Conservation (phyloP, 2,797 vertebrate species). For the Luscinia megarhynchos region DNA sequence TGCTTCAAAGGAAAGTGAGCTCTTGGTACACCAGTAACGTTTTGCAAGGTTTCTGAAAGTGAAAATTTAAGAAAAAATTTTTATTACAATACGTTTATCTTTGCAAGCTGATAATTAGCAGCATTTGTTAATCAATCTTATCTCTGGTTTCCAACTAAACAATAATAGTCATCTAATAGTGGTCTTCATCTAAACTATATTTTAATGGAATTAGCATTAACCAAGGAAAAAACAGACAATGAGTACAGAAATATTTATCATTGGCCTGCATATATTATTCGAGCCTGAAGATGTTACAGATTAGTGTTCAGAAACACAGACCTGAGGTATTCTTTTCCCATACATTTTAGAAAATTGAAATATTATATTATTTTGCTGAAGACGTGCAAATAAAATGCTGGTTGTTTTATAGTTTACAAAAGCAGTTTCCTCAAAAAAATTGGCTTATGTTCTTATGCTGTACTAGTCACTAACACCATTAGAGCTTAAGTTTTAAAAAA, state of each 20-base stretch:
- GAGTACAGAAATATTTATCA: neutral
- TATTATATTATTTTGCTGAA: neutral
- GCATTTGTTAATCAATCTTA: neutral
- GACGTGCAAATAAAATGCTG: rapidly evolving
- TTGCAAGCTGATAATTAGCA: neutral
- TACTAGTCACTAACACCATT: neutral
- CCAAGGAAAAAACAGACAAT: neutral
- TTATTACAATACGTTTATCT: neutral
- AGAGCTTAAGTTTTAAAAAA: neutral
- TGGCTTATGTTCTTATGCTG: rapidly evolving
- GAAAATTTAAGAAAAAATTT: neutral
- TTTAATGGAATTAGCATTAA: neutral
- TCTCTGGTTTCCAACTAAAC: neutral
- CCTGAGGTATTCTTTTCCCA: rapidly evolving
- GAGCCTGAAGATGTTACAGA: neutral
- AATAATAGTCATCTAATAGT: neutral
- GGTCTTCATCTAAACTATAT: neutral
- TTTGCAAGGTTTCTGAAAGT: neutral
- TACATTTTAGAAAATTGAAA: neutral
- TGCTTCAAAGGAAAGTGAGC: neutral
- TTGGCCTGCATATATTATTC: neutral
- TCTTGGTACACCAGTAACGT: neutral
- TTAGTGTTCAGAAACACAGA: neutral
- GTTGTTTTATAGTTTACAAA: neutral
- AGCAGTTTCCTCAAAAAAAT: neutral